Evolutionary conservation across 2,888 invertebrate species (phyloP), one percentile per base, ranked within the genome.

Genomic region (Megamerina dolium): DNA sequence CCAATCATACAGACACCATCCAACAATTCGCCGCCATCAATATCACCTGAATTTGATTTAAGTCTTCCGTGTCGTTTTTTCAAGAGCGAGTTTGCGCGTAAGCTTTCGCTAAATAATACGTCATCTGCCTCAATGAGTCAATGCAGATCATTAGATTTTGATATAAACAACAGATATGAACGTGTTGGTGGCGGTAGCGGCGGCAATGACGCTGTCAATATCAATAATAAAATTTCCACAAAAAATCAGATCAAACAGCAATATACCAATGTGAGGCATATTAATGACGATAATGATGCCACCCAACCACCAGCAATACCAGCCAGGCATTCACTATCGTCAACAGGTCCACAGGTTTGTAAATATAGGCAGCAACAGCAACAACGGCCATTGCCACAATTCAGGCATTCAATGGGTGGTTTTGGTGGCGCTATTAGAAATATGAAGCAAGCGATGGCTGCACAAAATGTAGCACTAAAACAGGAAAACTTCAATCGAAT

Each of bases 21-120:
- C n/a, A 13, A 4, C 35, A 35, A 21, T 17, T 5, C 17, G 18
- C 37, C 51, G 18, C 51, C 45, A 42, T 31, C 50, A 16, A 51
- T 61, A 37, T 57, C 66, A 45, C 62, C 65, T 10, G 70, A 71
- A 43, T 70, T 70, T 51, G 70, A 70, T 59, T 69, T 71, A 50
- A 65, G 59, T 51, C 51, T 66, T 54, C 63, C 72, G 38, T 73
- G 70, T 27, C 73, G 74, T 48, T 73, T 70, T 53, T 77, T 76
- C 57, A 76, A 77, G 62, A 77, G 77, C 59, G 72, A 73, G 46
- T 77, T 75, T 61, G 77, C 77, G 34, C 73, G 75, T 43, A 74
- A 76, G 31, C 68, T 77, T 56, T 74, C 74, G 44, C 67, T 67
- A 41, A 73, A 59, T 49, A 61, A 56, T 43, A 37, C 43, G n/a